phyloP scores from a whole-genome alignment of 2,113 vertebrate genomes.

The Oenanthe oenanthe region DNA sequence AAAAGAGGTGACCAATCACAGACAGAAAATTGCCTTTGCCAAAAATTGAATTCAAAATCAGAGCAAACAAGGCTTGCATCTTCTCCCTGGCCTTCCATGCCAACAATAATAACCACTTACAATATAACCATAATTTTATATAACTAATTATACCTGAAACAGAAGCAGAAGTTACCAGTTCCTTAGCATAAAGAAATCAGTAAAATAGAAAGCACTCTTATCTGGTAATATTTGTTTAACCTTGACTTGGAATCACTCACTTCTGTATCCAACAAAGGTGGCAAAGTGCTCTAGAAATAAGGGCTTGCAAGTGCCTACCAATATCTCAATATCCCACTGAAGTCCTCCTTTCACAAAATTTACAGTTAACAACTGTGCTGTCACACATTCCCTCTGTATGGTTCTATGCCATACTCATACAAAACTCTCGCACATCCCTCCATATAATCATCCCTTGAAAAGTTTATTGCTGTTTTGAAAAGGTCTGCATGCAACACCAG shows the following conservation, averaged over 20 bases:
- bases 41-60: constrained; percentile 1
- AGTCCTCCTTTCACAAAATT: background rate
- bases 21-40: background rate
- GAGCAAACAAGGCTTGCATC: constrained; percentile 6
- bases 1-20: background rate
- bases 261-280: background rate
- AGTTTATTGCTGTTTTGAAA: background rate
- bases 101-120: background rate
- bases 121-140: background rate
- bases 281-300: background rate
- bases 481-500: background rate
- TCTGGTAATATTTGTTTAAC: background rate
- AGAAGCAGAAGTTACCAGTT: background rate
- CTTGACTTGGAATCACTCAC: background rate
- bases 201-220: background rate
- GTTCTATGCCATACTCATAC: background rate
- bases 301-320: background rate
- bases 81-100: background rate
- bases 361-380: background rate
- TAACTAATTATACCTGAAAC: background rate
- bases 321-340: background rate
- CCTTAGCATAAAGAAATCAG: background rate
- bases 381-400: background rate
- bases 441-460: background rate
- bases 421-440: background rate